Evolutionary conservation across 2,888 invertebrate species (phyloP).

Genomic region (Chrysolina americana): DNA sequence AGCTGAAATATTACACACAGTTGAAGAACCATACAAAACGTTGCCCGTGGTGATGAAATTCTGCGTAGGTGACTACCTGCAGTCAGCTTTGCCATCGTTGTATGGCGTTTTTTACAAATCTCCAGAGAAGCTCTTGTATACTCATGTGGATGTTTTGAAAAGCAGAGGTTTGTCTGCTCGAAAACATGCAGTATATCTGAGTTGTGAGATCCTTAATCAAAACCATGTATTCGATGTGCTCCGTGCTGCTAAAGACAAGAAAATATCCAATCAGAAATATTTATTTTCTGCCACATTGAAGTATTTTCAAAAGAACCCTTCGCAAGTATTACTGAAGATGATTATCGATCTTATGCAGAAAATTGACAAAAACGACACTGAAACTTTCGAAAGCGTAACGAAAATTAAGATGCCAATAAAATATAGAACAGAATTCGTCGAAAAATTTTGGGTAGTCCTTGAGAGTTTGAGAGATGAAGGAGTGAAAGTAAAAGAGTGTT

Average conservation of each 20-base stretch:
- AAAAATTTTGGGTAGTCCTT: conserved; percentile 48
- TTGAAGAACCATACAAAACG: conserved; percentile 39
- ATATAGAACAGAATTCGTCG: conserved; percentile 41
- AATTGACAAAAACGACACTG: conserved; percentile 49
- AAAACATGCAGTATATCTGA: conserved; percentile 53
- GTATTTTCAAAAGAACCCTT: conserved; percentile 53
- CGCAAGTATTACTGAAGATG: conserved; percentile 40
- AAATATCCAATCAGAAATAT: conserved; percentile 50
- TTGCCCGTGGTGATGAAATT: conserved; percentile 48
- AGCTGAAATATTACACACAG: conserved; percentile 37
- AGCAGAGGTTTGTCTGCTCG: conserved; percentile 51
- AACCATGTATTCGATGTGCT: conserved; percentile 40
- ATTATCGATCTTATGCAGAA: conserved; percentile 43
- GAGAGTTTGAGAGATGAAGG: conserved; percentile 41
- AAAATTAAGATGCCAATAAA: conserved; percentile 43
- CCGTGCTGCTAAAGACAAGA: conserved; percentile 31
- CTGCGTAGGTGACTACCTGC: conserved; percentile 54
- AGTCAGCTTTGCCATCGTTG: conserved; percentile 46
- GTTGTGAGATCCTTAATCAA: conserved; percentile 45
- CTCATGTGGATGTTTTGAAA: conserved; percentile 44
- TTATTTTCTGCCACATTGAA: conserved; percentile 49
- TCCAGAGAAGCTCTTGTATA: conserved; percentile 45
- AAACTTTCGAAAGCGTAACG: conserved; percentile 42
- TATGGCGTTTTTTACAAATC: conserved; percentile 51
- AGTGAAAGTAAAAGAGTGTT: conserved; percentile 34